Percentiles rank a stretch among this genome's conserved stretches.
Conservation (phyloP, 2,113 vertebrate genomes). For the Austrofundulus limnaeus region DNA sequence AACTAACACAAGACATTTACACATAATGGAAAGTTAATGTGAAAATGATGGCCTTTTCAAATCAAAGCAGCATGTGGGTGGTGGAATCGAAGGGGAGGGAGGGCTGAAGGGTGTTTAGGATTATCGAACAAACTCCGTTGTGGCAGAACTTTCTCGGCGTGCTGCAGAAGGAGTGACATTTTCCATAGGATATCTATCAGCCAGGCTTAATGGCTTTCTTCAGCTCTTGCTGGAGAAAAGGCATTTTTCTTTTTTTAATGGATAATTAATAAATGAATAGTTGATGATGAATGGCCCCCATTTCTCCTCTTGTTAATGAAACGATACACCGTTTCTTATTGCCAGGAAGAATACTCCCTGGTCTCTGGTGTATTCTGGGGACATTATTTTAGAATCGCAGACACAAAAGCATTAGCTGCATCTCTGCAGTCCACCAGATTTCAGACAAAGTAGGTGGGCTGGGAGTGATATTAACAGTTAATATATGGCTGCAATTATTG, state of each 20-base stretch:
- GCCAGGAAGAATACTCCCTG: slow-evolving; percentile 30
- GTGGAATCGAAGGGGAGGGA: slow-evolving; percentile 25
- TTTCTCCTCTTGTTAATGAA: slow-evolving; percentile 48
- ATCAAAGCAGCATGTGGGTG: slow-evolving; percentile 56
- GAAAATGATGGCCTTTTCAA: slow-evolving; percentile 64
- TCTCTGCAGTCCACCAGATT: not conserved
- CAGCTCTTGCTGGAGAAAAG: slow-evolving; percentile 50
- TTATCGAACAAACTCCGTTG: slow-evolving; percentile 31
- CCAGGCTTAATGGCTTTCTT: slow-evolving; percentile 57
- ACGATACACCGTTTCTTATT: slow-evolving; percentile 55
- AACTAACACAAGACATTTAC: slow-evolving; percentile 42
- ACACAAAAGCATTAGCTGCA: slow-evolving; percentile 25
- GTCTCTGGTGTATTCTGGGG: slow-evolving; percentile 22
- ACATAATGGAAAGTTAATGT: slow-evolving; percentile 60
- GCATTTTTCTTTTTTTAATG: slow-evolving; percentile 55
- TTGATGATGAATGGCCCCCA: slow-evolving; percentile 62
- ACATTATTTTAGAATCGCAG: slow-evolving; percentile 29
- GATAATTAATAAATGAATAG: slow-evolving; percentile 71
- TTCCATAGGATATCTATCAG: slow-evolving; percentile 64
- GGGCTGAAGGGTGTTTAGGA: slow-evolving; percentile 45
- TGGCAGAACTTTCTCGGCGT: slow-evolving; percentile 28
- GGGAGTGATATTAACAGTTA: not conserved
- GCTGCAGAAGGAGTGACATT: slow-evolving; percentile 56
- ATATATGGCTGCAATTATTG: not conserved
- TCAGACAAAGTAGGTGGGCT: not conserved